Conservation (phyloP, 2,888 invertebrate genomes). For the Macrosiphum euphorbiae region DNA sequence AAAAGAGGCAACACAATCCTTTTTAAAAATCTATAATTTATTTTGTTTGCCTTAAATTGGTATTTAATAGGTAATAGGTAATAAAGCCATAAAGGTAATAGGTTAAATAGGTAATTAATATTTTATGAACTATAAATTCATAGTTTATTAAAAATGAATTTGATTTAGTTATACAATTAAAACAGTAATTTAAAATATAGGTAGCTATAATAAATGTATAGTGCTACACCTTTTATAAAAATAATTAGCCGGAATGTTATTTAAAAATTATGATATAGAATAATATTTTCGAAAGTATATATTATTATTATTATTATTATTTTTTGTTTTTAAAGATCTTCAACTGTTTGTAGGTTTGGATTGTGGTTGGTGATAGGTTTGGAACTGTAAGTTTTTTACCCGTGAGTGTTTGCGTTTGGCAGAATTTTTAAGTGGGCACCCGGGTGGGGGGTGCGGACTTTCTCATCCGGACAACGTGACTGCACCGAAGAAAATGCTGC, state of each 20-base stretch:
- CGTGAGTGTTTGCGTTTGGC: too few species aligned
- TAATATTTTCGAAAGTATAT: background rate
- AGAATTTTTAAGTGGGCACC: too few species aligned
- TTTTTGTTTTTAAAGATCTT: too few species aligned
- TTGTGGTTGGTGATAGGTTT: too few species aligned
- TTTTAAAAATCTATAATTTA: background rate
- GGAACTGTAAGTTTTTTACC: too few species aligned
- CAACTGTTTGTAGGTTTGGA: too few species aligned
- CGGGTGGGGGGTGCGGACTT: too few species aligned
- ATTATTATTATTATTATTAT: background rate
- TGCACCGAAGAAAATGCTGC: too few species aligned
- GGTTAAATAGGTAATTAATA: background rate
- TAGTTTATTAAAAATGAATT: background rate
- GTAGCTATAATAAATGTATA: background rate
- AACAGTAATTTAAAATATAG: background rate
- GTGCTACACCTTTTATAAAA: background rate
- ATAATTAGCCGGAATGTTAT: background rate
- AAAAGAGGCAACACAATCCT: background rate
- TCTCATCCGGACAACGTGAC: too few species aligned
- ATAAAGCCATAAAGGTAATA: too few species aligned
- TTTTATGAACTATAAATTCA: background rate
- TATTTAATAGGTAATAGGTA: too few species aligned
- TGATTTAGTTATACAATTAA: background rate
- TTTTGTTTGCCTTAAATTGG: background rate
- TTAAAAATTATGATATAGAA: background rate